Percentiles rank a stretch among this genome's conserved stretches.
phyloP scores from a whole-genome alignment of 2,888 invertebrate genomes.

The Eupithecia tripunctaria region DNA sequence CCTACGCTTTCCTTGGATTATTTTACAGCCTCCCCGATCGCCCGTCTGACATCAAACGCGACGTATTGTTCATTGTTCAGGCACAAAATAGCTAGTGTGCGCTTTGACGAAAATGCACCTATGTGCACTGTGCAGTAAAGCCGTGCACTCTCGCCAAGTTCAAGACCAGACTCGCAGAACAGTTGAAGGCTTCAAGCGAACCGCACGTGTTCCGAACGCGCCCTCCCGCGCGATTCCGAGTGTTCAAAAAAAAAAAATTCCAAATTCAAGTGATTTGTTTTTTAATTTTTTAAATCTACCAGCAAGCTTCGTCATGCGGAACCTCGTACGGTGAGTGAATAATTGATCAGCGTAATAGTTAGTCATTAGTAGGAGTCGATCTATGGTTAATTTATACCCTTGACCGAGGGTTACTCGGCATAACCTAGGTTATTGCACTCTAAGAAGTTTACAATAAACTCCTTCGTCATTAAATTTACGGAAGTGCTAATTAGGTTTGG shows the following conservation, averaged over 20 bases:
- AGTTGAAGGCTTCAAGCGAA: conserved; percentile 66
- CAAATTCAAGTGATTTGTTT: conserved; percentile 48
- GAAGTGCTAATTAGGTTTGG: conserved; percentile 52
- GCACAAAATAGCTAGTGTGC: conserved; percentile 25
- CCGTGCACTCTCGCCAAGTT: conserved; percentile 66
- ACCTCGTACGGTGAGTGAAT: conserved; percentile 71
- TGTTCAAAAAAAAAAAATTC: conserved; percentile 56
- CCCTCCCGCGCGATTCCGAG: conserved; percentile 58
- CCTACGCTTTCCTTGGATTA: conserved; percentile 33
- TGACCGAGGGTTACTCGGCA: conserved; percentile 57
- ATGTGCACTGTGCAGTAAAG: conserved; percentile 56
- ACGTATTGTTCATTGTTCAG: conserved; percentile 43
- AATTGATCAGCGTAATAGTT: conserved; percentile 25
- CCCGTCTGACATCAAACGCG: conserved; percentile 45
- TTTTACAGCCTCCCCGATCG: conserved; percentile 35
- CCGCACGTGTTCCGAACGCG: conserved; percentile 51
- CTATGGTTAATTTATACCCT: conserved; percentile 55
- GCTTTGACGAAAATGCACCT: conserved; percentile 68
- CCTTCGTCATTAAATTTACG: conserved; percentile 50
- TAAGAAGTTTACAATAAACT: conserved; percentile 49
- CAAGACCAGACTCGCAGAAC: conserved; percentile 73
- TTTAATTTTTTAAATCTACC: conserved; percentile 50
- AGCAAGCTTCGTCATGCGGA: conserved; percentile 69
- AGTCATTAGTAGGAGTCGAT: conserved; percentile 45
- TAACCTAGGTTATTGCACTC: conserved; percentile 58